These are phyloP conservation scores for Chaetodon auriga DNA, from an alignment of 2,113 vertebrate genomes.

Conservation along the genomic window DNA sequence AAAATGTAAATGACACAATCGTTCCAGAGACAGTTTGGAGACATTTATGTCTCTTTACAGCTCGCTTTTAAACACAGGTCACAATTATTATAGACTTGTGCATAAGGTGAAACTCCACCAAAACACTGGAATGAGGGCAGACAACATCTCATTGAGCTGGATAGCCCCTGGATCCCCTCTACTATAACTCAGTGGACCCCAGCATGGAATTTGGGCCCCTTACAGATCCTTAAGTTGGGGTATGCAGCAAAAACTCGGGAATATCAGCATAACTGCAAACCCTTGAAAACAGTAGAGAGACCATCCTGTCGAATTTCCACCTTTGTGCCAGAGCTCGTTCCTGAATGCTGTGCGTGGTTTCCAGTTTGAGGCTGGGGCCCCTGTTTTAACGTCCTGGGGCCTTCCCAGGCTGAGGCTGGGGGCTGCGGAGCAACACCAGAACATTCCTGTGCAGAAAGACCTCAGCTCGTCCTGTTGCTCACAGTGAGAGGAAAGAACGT, in stretches of 20 bases:
- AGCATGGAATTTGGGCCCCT: background rate
- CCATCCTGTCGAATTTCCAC: background rate
- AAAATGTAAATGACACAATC: background rate
- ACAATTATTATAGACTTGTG: background rate
- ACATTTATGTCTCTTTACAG: background rate
- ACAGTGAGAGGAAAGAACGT: conserved; percentile 1
- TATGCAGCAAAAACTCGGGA: background rate
- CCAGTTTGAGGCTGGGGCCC: conserved; percentile 19
- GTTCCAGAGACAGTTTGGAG: no score
- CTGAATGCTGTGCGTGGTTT: conserved; percentile 20
- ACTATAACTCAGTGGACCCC: background rate
- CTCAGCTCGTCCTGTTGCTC: conserved; percentile 30
- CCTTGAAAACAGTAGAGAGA: background rate
- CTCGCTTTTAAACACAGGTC: background rate
- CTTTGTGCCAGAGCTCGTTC: background rate
- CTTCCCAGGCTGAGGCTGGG: conserved; percentile 60
- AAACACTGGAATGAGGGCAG: background rate
- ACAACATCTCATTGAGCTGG: background rate
- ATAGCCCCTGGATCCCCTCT: background rate
- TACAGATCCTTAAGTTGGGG: background rate
- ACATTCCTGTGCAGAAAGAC: conserved; percentile 74
- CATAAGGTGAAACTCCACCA: background rate
- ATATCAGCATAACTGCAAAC: background rate
- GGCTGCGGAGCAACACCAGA: conserved; percentile 43
- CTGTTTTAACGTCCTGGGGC: conserved; percentile 56